Conservation (phyloP, 2,888 invertebrate genomes). For the Hoplodrina blanda region DNA sequence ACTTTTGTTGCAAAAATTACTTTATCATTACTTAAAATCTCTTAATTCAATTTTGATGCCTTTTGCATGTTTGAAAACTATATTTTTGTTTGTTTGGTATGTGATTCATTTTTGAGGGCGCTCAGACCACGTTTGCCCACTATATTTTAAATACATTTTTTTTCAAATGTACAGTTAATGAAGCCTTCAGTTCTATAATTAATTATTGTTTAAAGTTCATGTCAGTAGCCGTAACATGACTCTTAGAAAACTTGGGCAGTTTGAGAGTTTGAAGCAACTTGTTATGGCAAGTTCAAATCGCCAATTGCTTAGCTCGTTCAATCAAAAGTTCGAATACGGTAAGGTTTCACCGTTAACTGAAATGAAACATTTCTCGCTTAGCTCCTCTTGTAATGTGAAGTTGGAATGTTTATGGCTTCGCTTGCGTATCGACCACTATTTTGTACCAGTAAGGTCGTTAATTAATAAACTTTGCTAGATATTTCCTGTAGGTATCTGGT, state of each 20-base stretch:
- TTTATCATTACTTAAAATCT: too few species aligned
- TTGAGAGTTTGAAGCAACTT: conserved; percentile 23
- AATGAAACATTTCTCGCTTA: conserved; percentile 1
- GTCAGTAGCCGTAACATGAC: conserved; percentile 21
- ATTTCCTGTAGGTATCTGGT: too few species aligned
- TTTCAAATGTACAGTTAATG: conserved; percentile 9
- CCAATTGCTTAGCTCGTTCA: conserved; percentile 33
- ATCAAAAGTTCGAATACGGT: conserved; percentile 37
- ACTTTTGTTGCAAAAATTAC: too few species aligned
- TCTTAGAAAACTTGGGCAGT: conserved; percentile 31
- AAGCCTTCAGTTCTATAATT: conserved; percentile 20
- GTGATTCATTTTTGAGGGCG: too few species aligned
- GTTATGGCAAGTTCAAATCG: conserved; percentile 41
- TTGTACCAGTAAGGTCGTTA: too few species aligned
- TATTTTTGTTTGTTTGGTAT: too few species aligned
- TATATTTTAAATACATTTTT: too few species aligned
- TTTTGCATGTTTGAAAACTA: too few species aligned
- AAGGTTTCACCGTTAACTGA: not conserved
- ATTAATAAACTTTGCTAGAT: too few species aligned
- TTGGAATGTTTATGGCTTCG: not conserved
- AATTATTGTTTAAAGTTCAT: conserved; percentile 29
- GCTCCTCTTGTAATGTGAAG: not conserved
- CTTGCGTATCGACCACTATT: too few species aligned
- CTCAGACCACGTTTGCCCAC: too few species aligned
- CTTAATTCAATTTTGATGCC: too few species aligned